Evolutionary conservation across 2,113 vertebrate species (phyloP).

Genomic region (Heterocephalus glaber): DNA sequence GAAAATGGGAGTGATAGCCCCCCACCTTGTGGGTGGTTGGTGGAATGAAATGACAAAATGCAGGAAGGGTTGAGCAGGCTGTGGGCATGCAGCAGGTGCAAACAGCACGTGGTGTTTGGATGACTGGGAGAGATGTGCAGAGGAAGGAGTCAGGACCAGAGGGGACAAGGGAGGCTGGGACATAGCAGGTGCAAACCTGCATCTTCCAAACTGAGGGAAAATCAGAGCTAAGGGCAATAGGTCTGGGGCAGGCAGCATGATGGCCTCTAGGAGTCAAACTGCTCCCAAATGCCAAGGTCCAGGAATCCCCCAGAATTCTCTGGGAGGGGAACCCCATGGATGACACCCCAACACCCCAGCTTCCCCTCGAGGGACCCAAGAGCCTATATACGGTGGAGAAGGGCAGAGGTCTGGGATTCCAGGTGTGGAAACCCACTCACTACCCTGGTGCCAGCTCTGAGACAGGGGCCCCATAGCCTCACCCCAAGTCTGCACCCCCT

Average conservation of each 20-base stretch:
- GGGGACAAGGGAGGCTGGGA: background rate
- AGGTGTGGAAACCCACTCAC: background rate
- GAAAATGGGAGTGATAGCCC: background rate
- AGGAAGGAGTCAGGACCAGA: background rate
- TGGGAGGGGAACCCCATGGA: background rate
- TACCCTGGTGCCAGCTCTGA: background rate
- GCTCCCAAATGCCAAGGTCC: background rate
- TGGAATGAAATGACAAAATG: accelerated
- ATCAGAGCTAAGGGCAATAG: background rate
- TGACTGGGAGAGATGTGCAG: background rate
- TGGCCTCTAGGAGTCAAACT: background rate
- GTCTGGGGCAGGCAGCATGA: background rate
- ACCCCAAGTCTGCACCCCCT: background rate
- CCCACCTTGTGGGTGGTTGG: background rate
- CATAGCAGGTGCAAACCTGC: accelerated
- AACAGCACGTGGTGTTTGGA: accelerated
- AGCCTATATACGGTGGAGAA: background rate
- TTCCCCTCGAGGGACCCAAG: background rate
- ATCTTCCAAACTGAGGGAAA: background rate
- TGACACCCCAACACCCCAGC: background rate
- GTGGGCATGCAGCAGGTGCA: background rate
- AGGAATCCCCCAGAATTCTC: background rate
- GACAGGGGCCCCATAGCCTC: background rate
- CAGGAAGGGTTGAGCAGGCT: accelerated
- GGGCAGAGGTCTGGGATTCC: background rate